Evolutionary conservation across 2,888 invertebrate species (phyloP).

Genomic region (Dugesia japonica): DNA sequence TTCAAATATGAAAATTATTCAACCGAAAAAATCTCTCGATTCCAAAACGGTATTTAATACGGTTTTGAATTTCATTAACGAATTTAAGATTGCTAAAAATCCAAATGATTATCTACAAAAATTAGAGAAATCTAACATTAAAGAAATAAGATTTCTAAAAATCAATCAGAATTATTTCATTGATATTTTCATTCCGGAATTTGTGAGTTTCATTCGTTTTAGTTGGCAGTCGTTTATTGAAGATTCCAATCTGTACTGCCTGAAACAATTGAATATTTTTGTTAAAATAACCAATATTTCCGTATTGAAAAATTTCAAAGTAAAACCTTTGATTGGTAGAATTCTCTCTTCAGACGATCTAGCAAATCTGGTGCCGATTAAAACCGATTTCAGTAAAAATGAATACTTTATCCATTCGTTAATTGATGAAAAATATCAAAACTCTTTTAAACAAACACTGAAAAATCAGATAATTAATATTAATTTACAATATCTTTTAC

Average conservation of each 20-base stretch:
- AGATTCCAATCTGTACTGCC: not conserved
- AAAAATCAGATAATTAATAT: not conserved
- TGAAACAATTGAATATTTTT: not conserved
- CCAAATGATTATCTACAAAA: not conserved
- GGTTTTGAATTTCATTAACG: not conserved
- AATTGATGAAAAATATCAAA: not conserved
- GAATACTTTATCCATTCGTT: not conserved
- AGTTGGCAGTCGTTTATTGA: not conserved
- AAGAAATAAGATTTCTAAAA: not conserved
- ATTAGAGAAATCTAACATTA: not conserved
- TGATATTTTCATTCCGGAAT: not conserved
- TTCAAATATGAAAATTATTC: not conserved
- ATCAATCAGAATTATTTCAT: not conserved
- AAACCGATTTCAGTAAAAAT: not conserved
- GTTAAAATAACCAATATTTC: not conserved
- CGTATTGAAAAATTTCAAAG: not conserved
- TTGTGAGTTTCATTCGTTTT: not conserved
- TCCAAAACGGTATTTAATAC: not conserved
- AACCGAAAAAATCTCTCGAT: not conserved
- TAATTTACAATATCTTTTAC: not conserved
- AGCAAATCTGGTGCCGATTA: not conserved
- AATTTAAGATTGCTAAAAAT: not conserved
- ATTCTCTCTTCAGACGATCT: not conserved
- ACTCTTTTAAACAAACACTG: not conserved
- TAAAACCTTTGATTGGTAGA: not conserved